Conservation (phyloP, 2,888 invertebrate genomes). For the Eilema sororculum region DNA sequence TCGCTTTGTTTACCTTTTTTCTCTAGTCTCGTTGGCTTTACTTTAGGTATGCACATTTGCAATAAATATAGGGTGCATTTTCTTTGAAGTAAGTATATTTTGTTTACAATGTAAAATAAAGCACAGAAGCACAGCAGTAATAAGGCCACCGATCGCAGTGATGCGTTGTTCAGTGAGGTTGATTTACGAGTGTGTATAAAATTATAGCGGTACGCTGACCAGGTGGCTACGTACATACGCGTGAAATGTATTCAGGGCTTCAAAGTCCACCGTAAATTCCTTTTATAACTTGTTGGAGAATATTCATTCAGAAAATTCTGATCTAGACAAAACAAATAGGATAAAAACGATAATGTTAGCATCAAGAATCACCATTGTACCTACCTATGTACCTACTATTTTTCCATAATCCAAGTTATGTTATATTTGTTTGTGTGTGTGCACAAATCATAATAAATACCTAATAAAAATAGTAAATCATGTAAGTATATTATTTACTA, state of each 20-base stretch:
- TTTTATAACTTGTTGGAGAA: slow-evolving; percentile 13
- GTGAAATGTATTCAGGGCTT: slow-evolving; percentile 12
- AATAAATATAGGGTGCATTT: slow-evolving; percentile 36
- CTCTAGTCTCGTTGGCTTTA: no score
- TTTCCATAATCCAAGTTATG: no score
- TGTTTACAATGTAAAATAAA: slow-evolving; percentile 47
- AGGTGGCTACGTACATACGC: slow-evolving; percentile 41
- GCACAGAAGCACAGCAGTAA: no score
- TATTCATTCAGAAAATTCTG: neutral
- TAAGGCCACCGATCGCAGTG: slow-evolving; percentile 38
- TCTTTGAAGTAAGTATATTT: slow-evolving; percentile 53
- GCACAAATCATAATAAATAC: no score
- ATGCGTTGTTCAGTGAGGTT: slow-evolving; percentile 50
- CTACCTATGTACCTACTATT: no score
- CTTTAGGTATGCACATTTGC: slow-evolving; percentile 21
- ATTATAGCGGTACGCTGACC: slow-evolving; percentile 53
- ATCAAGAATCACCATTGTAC: neutral
- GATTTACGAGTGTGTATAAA: slow-evolving; percentile 65
- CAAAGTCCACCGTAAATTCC: neutral
- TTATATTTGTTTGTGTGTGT: no score
- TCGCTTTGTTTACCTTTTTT: no score
- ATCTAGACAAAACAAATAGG: neutral
- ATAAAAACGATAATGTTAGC: neutral
- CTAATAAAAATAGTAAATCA: no score
- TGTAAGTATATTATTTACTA: no score